phyloP scores from a whole-genome alignment of 2,113 vertebrate species.

The Neoarius graeffei region DNA sequence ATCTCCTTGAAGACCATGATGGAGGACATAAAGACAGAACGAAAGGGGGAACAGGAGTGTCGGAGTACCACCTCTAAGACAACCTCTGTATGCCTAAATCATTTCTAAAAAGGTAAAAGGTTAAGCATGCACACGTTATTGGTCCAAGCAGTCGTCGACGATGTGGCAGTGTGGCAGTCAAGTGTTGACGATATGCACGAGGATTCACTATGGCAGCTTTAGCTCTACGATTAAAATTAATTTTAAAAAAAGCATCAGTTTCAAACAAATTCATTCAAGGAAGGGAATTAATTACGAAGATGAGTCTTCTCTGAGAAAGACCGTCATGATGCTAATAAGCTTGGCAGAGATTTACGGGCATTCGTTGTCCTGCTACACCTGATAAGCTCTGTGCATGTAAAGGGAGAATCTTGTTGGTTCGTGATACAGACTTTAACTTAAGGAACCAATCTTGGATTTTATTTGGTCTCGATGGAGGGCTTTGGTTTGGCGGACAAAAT shows the following conservation, averaged over 20 bases:
- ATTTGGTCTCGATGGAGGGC: slow-evolving; percentile 49
- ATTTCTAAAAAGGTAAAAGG: slow-evolving; percentile 15
- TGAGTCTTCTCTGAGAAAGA: not conserved
- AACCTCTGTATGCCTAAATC: slow-evolving; percentile 20
- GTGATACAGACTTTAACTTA: not conserved
- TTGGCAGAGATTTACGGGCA: not conserved
- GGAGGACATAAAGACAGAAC: slow-evolving; percentile 7
- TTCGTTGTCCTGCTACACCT: slow-evolving; percentile 12
- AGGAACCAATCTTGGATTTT: slow-evolving; percentile 12
- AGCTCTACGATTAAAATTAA: slow-evolving; percentile 33
- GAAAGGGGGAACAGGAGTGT: slow-evolving; percentile 29
- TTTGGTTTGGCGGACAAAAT: slow-evolving; percentile 50
- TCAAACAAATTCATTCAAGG: slow-evolving; percentile 5
- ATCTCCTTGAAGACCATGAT: slow-evolving; percentile 13
- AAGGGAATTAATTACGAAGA: not conserved
- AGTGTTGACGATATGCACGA: slow-evolving; percentile 24
- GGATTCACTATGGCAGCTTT: slow-evolving; percentile 47
- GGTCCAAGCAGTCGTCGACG: slow-evolving; percentile 39
- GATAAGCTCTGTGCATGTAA: slow-evolving; percentile 2
- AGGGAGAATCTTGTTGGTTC: slow-evolving; percentile 22
- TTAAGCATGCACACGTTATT: slow-evolving; percentile 47
- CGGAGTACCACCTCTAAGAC: not conserved
- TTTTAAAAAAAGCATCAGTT: not conserved
- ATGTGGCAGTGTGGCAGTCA: slow-evolving; percentile 39
- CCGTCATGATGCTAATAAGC: not conserved